Base-by-base conservation (phyloP, 1,140 invertebrate species). In the Dendrolimus kikuchii region DNA sequence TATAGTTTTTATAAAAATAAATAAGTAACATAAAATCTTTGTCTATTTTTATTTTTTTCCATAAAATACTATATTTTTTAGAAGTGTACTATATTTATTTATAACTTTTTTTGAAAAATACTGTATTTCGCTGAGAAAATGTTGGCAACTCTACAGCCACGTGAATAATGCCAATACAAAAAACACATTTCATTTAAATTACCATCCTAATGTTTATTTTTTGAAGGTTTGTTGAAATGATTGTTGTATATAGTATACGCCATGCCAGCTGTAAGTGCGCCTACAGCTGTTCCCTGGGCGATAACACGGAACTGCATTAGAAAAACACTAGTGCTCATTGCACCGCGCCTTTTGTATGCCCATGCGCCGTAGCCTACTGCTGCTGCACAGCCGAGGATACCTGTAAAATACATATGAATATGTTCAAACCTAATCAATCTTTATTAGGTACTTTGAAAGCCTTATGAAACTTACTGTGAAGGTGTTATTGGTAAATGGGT, bases 281-380 rank as follows among this genome's bases (percentile, higher is more conserved):
- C 92, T 40, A 95, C 92, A 2, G 93, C 93, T 23, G 92, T 89
- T 36, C 93, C 92, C 78, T 97, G 95, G 0, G 95, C 94, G 36
- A 90, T 92, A 8, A 97, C 94, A 82, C 95, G 89, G 45, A 96
- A 88, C 65, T 96, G 93, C 91, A 96, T 94, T 10, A 96, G 84
- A 72, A 92, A 97, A 1, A 96, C 90, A 46, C 94, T 95, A 5
- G 93, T 91, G 57, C 93, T 93, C 90, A 95, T 92, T 4, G 84
- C 86, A 4, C 92, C 93, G 41, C 92, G 89, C 57, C 91, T 89
- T 72, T 91, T 94, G 78, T 90, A 96, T 63, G 90, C 90, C 64
- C 93, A 94, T 1, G 88, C 90, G 49, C 94, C 95, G 76, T 92
- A 92, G 1, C 79, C 88, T 37, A 90, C 88, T 9, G 92, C 91